These are phyloP conservation scores for Neopipo cinnamomea DNA, from an alignment of 2,113 vertebrate species.

Conservation along the genomic window DNA sequence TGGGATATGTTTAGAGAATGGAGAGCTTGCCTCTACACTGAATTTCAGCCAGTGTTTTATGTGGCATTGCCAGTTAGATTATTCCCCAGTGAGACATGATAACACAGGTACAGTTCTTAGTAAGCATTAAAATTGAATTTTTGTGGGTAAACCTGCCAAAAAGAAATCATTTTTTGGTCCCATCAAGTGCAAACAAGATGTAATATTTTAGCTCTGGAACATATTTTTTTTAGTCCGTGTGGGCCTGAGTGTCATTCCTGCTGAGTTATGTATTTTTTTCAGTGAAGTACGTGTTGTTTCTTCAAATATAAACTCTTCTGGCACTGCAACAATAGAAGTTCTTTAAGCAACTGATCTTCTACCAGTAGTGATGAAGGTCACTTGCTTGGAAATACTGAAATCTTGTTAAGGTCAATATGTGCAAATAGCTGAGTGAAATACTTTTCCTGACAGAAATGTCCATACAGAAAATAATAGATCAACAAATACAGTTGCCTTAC, in stretches of 20 bases:
- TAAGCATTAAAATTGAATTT: background rate
- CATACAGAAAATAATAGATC: background rate
- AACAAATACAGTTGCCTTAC: background rate
- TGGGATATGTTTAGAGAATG: background rate
- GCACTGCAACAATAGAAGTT: background rate
- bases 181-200: conserved; percentile 12
- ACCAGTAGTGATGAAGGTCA: background rate
- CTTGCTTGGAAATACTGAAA: background rate
- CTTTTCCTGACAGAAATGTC: background rate
- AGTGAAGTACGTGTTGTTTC: background rate
- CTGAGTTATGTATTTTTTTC: background rate
- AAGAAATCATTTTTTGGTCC: conserved; percentile 10
- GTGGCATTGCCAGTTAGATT: background rate
- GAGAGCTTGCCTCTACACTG: background rate
- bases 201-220: background rate
- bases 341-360: conserved; percentile 16
- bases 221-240: background rate
- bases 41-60: background rate
- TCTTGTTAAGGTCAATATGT: background rate
- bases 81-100: background rate
- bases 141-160: conserved; percentile 26
- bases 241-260: background rate
- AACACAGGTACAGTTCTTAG: background rate
- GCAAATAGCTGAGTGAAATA: background rate
- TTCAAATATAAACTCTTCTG: background rate